A percentile compares a stretch with the other conserved stretches of the same genome.
phyloP scores from a whole-genome alignment of 2,113 vertebrate species.

The Oreochromis aureus region DNA sequence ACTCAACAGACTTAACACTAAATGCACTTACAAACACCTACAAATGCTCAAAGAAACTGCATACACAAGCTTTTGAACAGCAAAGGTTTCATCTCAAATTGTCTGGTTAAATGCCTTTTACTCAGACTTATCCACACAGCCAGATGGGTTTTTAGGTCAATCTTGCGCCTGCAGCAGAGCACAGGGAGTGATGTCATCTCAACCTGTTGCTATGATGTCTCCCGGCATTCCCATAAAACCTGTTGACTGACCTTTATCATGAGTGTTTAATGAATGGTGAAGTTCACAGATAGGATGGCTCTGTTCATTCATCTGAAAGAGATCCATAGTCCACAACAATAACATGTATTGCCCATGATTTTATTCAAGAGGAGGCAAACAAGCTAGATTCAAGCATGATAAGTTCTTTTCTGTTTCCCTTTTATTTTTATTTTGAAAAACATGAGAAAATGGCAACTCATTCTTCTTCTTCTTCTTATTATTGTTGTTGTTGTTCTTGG shows the following conservation, averaged over 20 bases:
- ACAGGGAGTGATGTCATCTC: conserved; percentile 19
- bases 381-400: neutral
- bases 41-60: neutral
- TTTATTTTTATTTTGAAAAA: neutral
- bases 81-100: conserved; percentile 13
- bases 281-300: neutral
- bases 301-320: neutral
- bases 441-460: neutral
- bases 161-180: conserved; percentile 7
- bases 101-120: conserved; percentile 17
- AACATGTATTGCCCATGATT: neutral
- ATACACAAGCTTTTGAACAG: neutral
- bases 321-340: neutral
- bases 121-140: neutral
- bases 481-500: neutral
- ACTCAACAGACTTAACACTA: neutral
- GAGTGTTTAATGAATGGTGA: neutral
- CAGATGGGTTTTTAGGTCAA: conserved; percentile 45
- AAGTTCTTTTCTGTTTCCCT: neutral
- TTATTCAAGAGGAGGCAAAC: neutral
- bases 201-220: conserved; percentile 25
- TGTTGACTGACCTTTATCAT: conserved; percentile 37
- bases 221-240: neutral
- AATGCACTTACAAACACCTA: neutral
- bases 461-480: neutral